These are phyloP conservation scores for Gymnocheta viridis DNA, from an alignment of 2,888 invertebrate genomes.

Conservation along the genomic window DNA sequence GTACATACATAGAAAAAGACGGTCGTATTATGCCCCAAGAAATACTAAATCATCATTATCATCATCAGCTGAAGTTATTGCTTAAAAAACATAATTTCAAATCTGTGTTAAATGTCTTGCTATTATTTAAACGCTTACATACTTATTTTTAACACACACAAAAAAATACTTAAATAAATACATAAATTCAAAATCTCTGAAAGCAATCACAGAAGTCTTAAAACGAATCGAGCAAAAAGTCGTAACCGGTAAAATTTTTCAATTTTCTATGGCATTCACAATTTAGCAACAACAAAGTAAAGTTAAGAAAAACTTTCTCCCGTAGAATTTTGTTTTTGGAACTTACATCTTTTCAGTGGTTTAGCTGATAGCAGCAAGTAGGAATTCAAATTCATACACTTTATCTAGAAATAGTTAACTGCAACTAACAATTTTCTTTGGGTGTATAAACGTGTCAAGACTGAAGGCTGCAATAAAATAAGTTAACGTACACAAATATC, in stretches of 20 bases:
- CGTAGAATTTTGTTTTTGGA: background rate
- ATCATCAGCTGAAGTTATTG: conserved; percentile 5
- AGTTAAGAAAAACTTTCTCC: background rate
- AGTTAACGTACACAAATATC: background rate
- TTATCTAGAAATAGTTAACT: background rate
- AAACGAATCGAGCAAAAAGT: no score
- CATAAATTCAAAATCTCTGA: background rate
- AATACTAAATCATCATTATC: conserved; percentile 24
- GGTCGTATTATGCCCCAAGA: background rate
- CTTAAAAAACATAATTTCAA: conserved; percentile 10
- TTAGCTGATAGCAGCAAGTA: background rate
- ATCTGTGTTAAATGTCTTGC: background rate
- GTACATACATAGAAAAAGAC: background rate
- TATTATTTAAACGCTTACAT: background rate
- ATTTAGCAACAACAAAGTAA: no score
- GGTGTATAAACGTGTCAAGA: background rate
- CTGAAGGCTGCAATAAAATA: conserved; percentile 26
- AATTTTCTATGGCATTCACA: no score
- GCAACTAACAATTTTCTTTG: background rate
- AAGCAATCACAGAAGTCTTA: background rate
- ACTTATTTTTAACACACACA: background rate
- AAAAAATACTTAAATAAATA: background rate
- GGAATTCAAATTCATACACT: background rate
- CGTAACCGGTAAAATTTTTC: no score
- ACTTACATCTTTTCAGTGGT: background rate